Base-by-base conservation (phyloP, 2,797 vertebrate genomes). In the Valencia hispanica region DNA sequence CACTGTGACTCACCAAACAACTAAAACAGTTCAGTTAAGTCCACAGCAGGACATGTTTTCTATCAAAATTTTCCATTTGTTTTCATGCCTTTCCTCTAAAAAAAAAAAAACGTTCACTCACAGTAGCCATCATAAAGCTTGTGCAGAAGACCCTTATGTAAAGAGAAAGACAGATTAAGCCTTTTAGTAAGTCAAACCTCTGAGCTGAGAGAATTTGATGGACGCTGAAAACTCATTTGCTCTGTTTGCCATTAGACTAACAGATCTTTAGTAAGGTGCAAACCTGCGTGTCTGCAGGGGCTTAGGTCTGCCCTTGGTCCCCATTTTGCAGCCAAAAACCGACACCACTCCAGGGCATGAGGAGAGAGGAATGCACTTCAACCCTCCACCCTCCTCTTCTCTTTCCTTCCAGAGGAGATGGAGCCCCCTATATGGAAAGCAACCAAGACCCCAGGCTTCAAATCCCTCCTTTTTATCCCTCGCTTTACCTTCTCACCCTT, bases 371-470 rank as follows among this genome's bases (percentile, higher is more conserved):
- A 93, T 93, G 88, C 80, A 85, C 87, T 73, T 80, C 78, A 66
- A 86, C 82, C 79, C 86, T 91, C 91, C 86, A 86, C 90, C 88
- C 89, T 87, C 83, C 85, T 80, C 87, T 87, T 53, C 68, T 69
- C 82, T 84, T 84, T 87, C 83, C 79, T 79, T 89, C 83, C 79
- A 73, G 86, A 92, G 88, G 61, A 77, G 89, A 85, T 86, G 81
- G 85, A 91, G 90, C 85, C 89, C 91, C 83, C 84, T 89, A 89
- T 87, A 86, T 91, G 87, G 89, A 94, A 92, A 88, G 74, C 79
- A 84, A 90, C 92, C 90, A 89, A 89, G 80, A 92, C 89, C 83
- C 84, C 80, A 86, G 88, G 88, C 84, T 83, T 77, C 74, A 86
- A 74, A 85, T 75, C 88, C 68, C 76, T 86, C 83, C 87, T 86